Evolutionary conservation across 2,113 vertebrate genomes (phyloP), one percentile per base, ranked within the genome.

Genomic region (Phalacrocorax aristotelis): DNA sequence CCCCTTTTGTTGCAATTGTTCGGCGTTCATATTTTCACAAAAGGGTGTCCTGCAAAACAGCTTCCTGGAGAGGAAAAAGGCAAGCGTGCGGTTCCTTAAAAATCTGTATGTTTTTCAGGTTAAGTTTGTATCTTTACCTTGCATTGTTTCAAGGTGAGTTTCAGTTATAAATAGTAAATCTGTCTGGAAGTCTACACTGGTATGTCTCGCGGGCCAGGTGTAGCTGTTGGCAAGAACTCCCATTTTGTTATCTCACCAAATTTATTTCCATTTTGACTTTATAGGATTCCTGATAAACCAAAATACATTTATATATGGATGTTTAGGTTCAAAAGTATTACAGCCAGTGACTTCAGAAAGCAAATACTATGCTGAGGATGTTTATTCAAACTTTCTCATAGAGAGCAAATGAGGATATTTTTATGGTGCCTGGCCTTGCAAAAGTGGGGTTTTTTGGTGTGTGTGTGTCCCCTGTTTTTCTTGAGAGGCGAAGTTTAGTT

Each of bases 201-300:
- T 80, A 1, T 77, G 5, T 83, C 81, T 94, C 74, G 58, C 1
- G 0, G 81, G 32, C 70, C 74, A 16, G 54, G 66, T 83, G 84
- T 87, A 76, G 44, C 27, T 87, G 49, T 58, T 93, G 81, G 54
- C 29, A 2, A 60, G 68, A 89, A 10, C 36, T 72, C 21, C 34
- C 13, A 4, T 92, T 87, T 89, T 89, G 49, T 27, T 93, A 76
- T 80, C 70, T 93, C 0, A 0, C 40, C 70, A 62, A 44, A 80
- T 89, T 76, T 79, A n/a, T 91, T 93, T 83, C 82, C 14, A 19
- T 84, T 95, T 76, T 69, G 15, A 55, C 87, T 95, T 90, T 75
- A 13, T 87, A 9, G 54, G 40, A 61, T 82, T 80, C 26, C 34
- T 36, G 20, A 68, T 87, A 60, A 75, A 75, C 38, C 1, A 0